Conservation (phyloP, 1,140 invertebrate species). For the Elymnias hypermnestra region DNA sequence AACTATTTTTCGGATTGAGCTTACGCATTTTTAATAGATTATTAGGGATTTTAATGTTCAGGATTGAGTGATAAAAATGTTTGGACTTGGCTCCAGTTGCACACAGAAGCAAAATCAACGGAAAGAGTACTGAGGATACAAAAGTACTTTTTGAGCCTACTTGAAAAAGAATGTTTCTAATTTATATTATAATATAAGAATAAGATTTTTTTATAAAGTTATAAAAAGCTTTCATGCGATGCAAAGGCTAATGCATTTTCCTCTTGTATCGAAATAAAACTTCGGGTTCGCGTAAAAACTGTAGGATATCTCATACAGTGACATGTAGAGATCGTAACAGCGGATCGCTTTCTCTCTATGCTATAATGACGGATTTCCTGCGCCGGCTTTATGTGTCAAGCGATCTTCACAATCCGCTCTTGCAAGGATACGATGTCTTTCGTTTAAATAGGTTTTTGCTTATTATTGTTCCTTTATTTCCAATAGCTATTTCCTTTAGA, state of each 20-base stretch:
- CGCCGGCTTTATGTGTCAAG: conserved; percentile 16
- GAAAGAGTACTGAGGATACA: too few relatives aligned
- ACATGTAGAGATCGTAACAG: conserved; percentile 24
- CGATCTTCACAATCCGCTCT: conserved; percentile 7
- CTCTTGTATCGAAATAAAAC: conserved; percentile 28
- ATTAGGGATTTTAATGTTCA: too few relatives aligned
- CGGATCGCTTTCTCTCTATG: conserved; percentile 18
- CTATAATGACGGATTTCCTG: conserved; percentile 19
- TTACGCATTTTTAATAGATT: too few relatives aligned
- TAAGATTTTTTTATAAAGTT: too few relatives aligned
- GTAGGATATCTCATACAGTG: conserved; percentile 7
- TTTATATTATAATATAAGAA: too few relatives aligned
- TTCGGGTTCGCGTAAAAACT: neutral
- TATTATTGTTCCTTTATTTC: neutral
- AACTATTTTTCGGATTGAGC: too few relatives aligned
- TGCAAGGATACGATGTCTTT: neutral
- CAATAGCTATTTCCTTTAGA: neutral
- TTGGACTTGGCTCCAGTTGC: too few relatives aligned
- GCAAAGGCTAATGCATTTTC: conserved; percentile 36
- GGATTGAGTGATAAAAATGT: too few relatives aligned
- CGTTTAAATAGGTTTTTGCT: neutral
- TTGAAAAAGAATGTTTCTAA: too few relatives aligned
- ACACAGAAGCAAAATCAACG: too few relatives aligned
- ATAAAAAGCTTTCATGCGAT: conserved; percentile 26
- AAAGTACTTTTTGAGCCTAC: too few relatives aligned